Percentiles rank a stretch among this genome's conserved stretches.
Evolutionary conservation across 2,113 vertebrate genomes (phyloP).

Genomic region (Syngnathus typhle): DNA sequence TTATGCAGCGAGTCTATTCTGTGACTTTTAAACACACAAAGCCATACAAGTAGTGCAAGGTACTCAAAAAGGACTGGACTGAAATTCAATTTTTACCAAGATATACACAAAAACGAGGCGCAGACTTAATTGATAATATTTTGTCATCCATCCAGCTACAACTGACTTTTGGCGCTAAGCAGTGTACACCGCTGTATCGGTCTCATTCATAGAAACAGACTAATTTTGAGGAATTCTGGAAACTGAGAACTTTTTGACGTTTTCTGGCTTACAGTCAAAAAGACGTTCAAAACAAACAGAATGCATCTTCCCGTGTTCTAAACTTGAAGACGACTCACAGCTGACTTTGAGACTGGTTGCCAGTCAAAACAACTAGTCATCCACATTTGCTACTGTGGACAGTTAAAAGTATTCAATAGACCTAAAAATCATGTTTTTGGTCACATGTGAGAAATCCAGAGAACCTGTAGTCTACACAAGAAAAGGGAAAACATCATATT

Average conservation of each 20-base stretch:
- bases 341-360: not conserved
- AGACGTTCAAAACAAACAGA: not conserved
- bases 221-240: not conserved
- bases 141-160: not conserved
- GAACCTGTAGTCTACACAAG: not conserved
- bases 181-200: not conserved
- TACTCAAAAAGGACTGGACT: not conserved
- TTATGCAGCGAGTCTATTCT: not conserved
- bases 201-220: not conserved
- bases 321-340: not conserved
- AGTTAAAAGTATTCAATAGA: too few species aligned
- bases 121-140: not conserved
- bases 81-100: not conserved
- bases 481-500: not conserved
- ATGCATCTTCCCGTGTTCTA: not conserved
- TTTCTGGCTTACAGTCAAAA: not conserved
- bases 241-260: not conserved
- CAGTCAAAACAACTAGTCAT: not conserved
- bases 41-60: not conserved
- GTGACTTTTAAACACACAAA: not conserved
- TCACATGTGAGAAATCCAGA: not conserved
- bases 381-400: too few species aligned
- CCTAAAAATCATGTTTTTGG: not conserved
- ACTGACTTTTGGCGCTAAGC: not conserved
- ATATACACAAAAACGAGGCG: not conserved